These are phyloP conservation scores for Drosophila guanche DNA, from an alignment of 1,140 invertebrate species.

Conservation along the genomic window DNA sequence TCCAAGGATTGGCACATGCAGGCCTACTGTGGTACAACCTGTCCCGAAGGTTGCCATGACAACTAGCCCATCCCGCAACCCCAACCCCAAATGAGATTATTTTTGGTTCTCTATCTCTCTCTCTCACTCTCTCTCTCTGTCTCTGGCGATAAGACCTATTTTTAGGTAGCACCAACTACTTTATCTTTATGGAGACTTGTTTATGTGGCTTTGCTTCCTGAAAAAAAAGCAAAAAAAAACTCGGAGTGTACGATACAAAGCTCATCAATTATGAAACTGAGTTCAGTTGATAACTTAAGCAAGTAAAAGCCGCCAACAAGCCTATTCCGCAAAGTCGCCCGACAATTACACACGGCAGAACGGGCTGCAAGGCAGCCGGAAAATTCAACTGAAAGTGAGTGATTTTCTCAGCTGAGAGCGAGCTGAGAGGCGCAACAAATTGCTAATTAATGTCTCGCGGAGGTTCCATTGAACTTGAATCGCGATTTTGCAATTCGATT, in stretches of 20 bases:
- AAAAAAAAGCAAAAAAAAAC: background rate
- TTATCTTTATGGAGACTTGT: constrained; percentile 51
- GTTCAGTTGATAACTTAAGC: constrained; percentile 36
- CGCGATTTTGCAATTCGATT: constrained; percentile 44
- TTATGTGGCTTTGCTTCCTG: constrained; percentile 20
- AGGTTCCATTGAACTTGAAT: constrained; percentile 60
- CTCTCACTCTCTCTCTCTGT: too few species aligned
- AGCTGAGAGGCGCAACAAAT: constrained; percentile 33
- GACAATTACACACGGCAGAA: background rate
- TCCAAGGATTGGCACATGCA: constrained; percentile 42
- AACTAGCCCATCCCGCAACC: constrained; percentile 4
- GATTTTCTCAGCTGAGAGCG: constrained; percentile 9
- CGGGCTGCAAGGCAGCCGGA: background rate
- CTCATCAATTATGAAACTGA: constrained; percentile 55
- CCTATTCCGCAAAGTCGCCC: constrained; percentile 14
- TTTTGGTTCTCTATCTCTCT: background rate
- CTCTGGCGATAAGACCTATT: constrained; percentile 38
- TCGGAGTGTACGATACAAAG: constrained; percentile 19
- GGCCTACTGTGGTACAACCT: constrained; percentile 12
- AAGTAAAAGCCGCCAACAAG: constrained; percentile 23
- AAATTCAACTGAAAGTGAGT: background rate
- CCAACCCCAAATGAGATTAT: too few species aligned
- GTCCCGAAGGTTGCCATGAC: constrained; percentile 12
- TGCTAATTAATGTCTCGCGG: constrained; percentile 28
- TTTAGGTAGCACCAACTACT: constrained; percentile 26